phyloP scores from a whole-genome alignment of 2,797 vertebrate species.

The Adrianichthys oophorus region DNA sequence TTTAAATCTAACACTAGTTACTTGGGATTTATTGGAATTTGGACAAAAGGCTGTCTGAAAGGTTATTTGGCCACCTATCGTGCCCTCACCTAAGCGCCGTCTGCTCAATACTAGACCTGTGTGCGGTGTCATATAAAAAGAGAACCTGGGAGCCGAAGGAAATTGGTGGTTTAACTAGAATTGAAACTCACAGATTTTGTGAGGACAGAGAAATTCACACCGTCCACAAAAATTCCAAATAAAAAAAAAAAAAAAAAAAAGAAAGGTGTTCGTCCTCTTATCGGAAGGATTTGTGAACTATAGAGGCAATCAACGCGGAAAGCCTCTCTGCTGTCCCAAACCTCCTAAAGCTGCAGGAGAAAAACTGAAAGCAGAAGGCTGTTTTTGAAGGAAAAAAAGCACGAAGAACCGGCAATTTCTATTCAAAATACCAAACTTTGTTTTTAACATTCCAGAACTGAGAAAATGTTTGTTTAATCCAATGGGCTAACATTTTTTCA shows the following conservation, averaged over 20 bases:
- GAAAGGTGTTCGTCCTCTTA: too few species aligned
- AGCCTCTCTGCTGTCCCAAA: not conserved
- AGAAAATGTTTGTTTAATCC: too few species aligned
- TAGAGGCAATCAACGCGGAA: not conserved
- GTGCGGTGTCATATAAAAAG: conserved; percentile 17
- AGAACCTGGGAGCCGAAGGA: conserved; percentile 7
- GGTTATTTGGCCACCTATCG: conserved; percentile 24
- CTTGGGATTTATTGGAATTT: conserved; percentile 47
- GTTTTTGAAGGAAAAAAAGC: too few species aligned
- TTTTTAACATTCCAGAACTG: too few species aligned
- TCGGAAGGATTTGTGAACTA: not conserved
- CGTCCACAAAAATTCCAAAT: too few species aligned
- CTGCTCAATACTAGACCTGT: conserved; percentile 16
- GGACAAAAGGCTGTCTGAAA: conserved; percentile 40
- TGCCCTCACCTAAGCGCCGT: conserved; percentile 9
- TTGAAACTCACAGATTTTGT: conserved; percentile 23
- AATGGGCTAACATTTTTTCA: too few species aligned
- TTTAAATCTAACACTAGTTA: conserved; percentile 55
- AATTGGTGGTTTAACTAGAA: conserved; percentile 8
- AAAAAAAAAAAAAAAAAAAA: too few species aligned
- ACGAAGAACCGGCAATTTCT: too few species aligned
- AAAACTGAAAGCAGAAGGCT: not conserved
- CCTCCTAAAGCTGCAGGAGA: not conserved
- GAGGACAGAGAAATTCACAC: conserved; percentile 14
- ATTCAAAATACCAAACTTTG: too few species aligned